Percentiles rank a stretch among this genome's conserved stretches.
Evolutionary conservation across 2,797 vertebrate species (phyloP).

Genomic region (Buceros bicornis): DNA sequence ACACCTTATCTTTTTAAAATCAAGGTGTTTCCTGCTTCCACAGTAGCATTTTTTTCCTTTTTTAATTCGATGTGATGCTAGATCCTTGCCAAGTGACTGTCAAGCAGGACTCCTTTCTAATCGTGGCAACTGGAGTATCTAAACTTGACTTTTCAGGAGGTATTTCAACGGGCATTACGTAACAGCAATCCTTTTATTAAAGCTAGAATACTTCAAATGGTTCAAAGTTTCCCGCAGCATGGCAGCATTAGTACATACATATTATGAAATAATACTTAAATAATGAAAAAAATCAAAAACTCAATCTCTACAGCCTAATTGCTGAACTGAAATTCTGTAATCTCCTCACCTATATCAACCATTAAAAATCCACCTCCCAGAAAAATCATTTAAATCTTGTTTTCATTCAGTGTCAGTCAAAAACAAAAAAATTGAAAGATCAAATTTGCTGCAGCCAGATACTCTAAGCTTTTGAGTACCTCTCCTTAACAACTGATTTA

Average conservation of each 20-base stretch:
- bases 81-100: not conserved
- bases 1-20: not conserved
- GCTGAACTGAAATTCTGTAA: not conserved
- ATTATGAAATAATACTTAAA: not conserved
- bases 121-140: not conserved
- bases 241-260: not conserved
- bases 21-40: not conserved
- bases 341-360: not conserved
- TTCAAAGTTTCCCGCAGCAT: not conserved
- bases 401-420: slow-evolving; percentile 21
- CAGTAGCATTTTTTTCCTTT: not conserved
- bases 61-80: not conserved
- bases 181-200: not conserved
- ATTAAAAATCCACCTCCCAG: not conserved
- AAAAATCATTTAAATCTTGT: not conserved
- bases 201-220: not conserved
- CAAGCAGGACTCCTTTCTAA: not conserved
- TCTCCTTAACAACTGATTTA: slow-evolving; percentile 19
- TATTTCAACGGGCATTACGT: not conserved
- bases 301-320: not conserved
- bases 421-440: slow-evolving; percentile 44
- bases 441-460: not conserved
- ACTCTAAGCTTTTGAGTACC: not conserved
- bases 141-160: not conserved
- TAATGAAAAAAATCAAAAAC: not conserved